Base-by-base conservation (phyloP, 2,113 vertebrate genomes). In the Deroptyus accipitrinus region DNA sequence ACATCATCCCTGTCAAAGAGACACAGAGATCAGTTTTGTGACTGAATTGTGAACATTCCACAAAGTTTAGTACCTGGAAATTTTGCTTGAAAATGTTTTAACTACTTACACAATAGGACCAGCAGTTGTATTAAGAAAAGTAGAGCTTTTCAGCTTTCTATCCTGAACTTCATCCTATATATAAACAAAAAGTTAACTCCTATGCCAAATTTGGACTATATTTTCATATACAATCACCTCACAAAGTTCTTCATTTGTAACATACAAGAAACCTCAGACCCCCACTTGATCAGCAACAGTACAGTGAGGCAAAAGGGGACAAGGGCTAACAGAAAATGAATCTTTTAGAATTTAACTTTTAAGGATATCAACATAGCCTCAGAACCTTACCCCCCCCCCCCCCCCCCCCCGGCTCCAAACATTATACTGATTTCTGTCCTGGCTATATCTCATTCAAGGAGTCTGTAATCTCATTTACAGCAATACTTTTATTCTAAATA, bases 1-100 rank as follows among this genome's bases (percentile, higher is more conserved):
- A 98, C 92, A 96, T 98, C 98, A 92, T 97, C 88, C 95, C 98
- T 98, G 90, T 87, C 42, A 96, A 95, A 96, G 68, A 93, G n/a
- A 96, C 30, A 94, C 14, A 91, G 19, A 92, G 54, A 88, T 86
- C 64, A 74, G 14, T 92, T 91, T 68, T 78, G 24, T 93, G 39
- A 42, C 28, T 52, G 83, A 78, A 76, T 55, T 13, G 66, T 14
- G 48, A 85, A 73, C 9, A 37, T 59, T 67, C 67, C 42, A 57
- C 66, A 63, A 44, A 83, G 33, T 35, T 42, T 68, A n/a, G 62
- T 48, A 92, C 41, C 51, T 66, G 62, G 23, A 79, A 68, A 57
- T 20, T n/a, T 41, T 28, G 11, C 67, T 46, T 59, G 41, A 80
- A 97, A 92, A 70, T 63, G 8, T 59, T 70, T 11, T 37, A 73